A percentile compares a stretch with the other conserved stretches of the same genome.
Evolutionary conservation across 1,140 invertebrate species (phyloP).

Genomic region (Atta cephalotes): DNA sequence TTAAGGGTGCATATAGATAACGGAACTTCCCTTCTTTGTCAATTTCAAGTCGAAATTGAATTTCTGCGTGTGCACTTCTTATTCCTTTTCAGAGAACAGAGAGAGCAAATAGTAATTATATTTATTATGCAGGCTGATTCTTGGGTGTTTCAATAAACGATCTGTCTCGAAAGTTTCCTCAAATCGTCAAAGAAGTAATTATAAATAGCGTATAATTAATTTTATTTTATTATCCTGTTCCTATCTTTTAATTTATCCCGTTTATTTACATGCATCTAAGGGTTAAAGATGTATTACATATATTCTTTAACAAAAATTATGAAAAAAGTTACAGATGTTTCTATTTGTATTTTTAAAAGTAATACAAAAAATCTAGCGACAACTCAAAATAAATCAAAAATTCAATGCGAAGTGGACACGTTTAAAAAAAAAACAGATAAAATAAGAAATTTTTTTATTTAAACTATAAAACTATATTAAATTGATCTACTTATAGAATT

Average conservation of each 20-base stretch:
- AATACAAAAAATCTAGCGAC: no score
- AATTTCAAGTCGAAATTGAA: slow-evolving; percentile 44
- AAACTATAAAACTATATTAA: no score
- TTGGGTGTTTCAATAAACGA: not conserved
- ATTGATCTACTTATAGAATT: no score
- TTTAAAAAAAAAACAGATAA: no score
- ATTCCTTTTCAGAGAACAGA: not conserved
- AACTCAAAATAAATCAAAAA: no score
- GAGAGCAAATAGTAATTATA: slow-evolving; percentile 15
- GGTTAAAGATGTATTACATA: no score
- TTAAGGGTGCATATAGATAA: slow-evolving; percentile 16
- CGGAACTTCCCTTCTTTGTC: slow-evolving; percentile 16
- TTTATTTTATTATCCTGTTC: not conserved
- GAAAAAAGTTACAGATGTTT: no score
- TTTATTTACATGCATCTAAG: not conserved
- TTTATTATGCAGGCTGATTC: not conserved
- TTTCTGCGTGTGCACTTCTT: slow-evolving; percentile 24
- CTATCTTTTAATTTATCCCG: not conserved
- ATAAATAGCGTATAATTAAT: slow-evolving; percentile 1
- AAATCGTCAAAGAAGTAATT: not conserved
- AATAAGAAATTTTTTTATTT: no score
- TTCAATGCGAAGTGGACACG: no score
- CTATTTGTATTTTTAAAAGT: no score
- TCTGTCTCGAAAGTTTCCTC: not conserved
- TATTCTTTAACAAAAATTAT: no score